Evolutionary conservation across 2,888 invertebrate genomes (phyloP).

Genomic region (Drosophila nr. perissopoda): DNA sequence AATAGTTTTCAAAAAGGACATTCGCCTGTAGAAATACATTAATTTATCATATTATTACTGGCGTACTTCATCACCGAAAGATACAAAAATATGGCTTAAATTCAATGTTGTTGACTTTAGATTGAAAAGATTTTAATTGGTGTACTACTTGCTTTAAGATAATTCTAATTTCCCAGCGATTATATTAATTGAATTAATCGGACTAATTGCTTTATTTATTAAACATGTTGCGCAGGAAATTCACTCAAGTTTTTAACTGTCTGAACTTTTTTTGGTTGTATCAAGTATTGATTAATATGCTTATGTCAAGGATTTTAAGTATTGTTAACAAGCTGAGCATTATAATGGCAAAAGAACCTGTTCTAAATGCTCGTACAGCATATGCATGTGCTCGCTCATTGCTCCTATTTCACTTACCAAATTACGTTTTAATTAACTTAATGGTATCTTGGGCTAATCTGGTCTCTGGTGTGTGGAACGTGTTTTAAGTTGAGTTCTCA

Average conservation of each 20-base stretch:
- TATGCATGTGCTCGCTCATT: conserved; percentile 1
- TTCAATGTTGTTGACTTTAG: too few species aligned
- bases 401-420: conserved; percentile 18
- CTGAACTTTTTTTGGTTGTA: background rate
- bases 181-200: background rate
- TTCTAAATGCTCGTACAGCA: conserved; percentile 6
- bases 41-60: background rate
- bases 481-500: conserved; percentile 44
- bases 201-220: background rate
- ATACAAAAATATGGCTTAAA: too few species aligned
- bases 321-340: conserved; percentile 27
- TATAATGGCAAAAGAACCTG: conserved; percentile 49
- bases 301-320: conserved; percentile 45
- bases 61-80: background rate
- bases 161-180: background rate
- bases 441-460: conserved; percentile 29
- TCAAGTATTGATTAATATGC: conserved; percentile 16
- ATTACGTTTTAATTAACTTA: conserved; percentile 50
- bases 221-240: conserved; percentile 20
- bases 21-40: background rate
- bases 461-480: conserved; percentile 7
- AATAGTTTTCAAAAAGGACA: background rate
- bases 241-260: background rate
- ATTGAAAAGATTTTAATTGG: background rate
- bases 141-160: background rate